A percentile compares a stretch with the other conserved stretches of the same genome.
phyloP scores from a whole-genome alignment of 2,797 vertebrate genomes.

The Salmo trutta region DNA sequence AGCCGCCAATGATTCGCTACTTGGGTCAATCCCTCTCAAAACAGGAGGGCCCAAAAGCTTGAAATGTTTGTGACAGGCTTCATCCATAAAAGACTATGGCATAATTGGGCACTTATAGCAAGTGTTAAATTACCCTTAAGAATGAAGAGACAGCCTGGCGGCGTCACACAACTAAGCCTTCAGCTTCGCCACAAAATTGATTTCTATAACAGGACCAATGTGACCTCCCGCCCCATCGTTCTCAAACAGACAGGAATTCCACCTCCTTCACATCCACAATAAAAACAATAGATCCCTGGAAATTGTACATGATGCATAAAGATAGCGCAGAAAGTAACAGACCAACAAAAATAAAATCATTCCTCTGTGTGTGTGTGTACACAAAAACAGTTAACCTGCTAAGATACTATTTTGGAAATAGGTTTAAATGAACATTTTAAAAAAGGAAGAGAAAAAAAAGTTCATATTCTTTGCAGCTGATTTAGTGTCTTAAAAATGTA shows the following conservation, averaged over 20 bases:
- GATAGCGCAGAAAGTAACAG: conserved; percentile 9
- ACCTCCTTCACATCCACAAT: not conserved
- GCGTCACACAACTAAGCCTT: conserved; percentile 20
- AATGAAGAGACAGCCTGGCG: conserved; percentile 3
- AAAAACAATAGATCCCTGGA: not conserved
- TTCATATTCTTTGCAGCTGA: not conserved
- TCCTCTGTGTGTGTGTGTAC: not conserved
- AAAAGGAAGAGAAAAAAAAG: not conserved
- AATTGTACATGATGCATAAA: conserved; percentile 2
- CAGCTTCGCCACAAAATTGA: conserved; percentile 39
- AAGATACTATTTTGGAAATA: conserved; percentile 5
- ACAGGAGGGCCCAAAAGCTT: conserved; percentile 17
- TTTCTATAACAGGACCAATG: conserved; percentile 52
- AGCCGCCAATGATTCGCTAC: conserved; percentile 3
- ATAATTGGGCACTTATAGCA: conserved; percentile 9
- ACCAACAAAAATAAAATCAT: not conserved
- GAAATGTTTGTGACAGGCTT: conserved; percentile 27
- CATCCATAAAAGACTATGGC: conserved; percentile 8
- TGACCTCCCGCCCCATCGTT: conserved; percentile 25
- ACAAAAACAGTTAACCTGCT: conserved; percentile 18
- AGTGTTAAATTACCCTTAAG: conserved; percentile 25
- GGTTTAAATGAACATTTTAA: conserved; percentile 5
- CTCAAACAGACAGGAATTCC: not conserved
- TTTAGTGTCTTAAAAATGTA: conserved; percentile 22
- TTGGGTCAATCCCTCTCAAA: conserved; percentile 3